Base-by-base conservation (phyloP, 1,140 invertebrate genomes). In the Bombus vancouverensis region DNA sequence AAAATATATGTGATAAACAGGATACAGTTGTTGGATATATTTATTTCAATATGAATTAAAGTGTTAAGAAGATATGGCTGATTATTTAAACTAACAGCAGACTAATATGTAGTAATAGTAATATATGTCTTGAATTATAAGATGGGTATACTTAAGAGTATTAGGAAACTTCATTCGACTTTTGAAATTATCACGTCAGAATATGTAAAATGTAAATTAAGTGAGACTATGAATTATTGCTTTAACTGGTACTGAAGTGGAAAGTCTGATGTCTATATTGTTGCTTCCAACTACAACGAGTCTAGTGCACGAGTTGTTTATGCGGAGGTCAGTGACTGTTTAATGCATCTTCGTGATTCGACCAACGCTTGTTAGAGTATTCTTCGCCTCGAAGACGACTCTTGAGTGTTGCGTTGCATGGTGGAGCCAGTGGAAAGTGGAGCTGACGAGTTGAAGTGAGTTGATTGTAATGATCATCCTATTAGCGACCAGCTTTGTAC, bases 391-490 rank as follows among this genome's bases (percentile, higher is more conserved):
- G 37, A 62, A 72, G 70, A 37, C 65, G 65, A 53, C 65, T 25
- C 32, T 42, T 25, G 77, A 66, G 39, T 25, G 25, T 70, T 37
- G 32, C 32, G 25, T 53, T 8, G 42, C 42, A 65, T 68, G 4
- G 34, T 28, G 42, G 32, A 68, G 25, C 62, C 42, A n/a, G 22
- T 22, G 78, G 39, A 78, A 53, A 80, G 44, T 34, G 65, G 32
- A 39, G 34, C 65, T n/a, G 44, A 53, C 42, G 32, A 80, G 65
- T 53, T 53, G 78, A 70, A 70, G 34, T 44, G 44, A 39, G 15
- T 39, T 70, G 78, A 80, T 80, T 80, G 66, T 70, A 80, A 70
- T 80, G 66, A 80, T 70, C 34, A 25, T 53, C 44, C 66, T 47
- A 53, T 80, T 70, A 70, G 25, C 34, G 25, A 37, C 22, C 25